Percentiles rank a stretch among this genome's conserved stretches.
Evolutionary conservation across 2,888 invertebrate species (phyloP).

Genomic region (Stenotaenia linearis): DNA sequence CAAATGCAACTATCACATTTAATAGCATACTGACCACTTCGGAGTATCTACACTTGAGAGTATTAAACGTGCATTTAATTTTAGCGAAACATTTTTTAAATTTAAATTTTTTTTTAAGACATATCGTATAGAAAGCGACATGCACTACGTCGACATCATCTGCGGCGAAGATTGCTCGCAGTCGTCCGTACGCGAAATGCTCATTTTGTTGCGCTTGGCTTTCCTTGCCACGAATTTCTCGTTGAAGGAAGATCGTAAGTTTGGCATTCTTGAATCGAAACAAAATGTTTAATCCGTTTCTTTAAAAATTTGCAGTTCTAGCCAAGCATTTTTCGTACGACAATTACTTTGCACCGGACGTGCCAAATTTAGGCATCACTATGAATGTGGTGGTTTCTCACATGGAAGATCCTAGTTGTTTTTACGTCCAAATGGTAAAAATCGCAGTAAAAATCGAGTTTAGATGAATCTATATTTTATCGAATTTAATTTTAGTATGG

Average conservation of each 20-base stretch:
- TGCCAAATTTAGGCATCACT: background rate
- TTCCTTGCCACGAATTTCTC: background rate
- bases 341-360: background rate
- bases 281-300: background rate
- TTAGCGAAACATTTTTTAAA: background rate
- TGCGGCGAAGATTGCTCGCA: background rate
- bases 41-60: background rate
- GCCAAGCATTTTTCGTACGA: background rate
- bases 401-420: background rate
- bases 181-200: background rate
- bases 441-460: too few species aligned
- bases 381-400: background rate
- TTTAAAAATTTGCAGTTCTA: too few species aligned
- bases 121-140: background rate
- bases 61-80: too few species aligned
- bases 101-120: background rate
- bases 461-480: too few species aligned
- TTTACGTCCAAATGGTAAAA: background rate
- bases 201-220: background rate
- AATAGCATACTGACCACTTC: background rate
- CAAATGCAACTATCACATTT: background rate
- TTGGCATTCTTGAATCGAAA: background rate
- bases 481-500: background rate
- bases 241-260: background rate
- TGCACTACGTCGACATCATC: background rate